These are phyloP conservation scores for Napeogenes sylphis DNA, from an alignment of 2,888 invertebrate genomes.

Conservation along the genomic window DNA sequence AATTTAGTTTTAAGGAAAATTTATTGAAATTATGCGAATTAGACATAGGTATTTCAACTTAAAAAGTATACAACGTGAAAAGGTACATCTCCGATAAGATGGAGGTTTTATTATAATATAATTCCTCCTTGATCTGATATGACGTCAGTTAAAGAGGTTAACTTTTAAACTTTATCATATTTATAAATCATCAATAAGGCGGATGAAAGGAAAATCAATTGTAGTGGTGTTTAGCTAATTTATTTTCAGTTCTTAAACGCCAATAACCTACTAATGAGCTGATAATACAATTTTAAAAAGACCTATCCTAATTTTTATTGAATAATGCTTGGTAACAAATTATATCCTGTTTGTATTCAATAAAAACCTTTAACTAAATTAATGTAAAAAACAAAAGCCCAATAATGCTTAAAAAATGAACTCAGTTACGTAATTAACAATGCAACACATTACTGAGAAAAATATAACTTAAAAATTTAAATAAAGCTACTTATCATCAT, in stretches of 20 bases:
- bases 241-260: constrained; percentile 78
- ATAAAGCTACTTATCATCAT: constrained; percentile 68
- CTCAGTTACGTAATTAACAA: constrained; percentile 36
- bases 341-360: constrained; percentile 73
- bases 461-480: constrained; percentile 70
- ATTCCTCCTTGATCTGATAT: too few species aligned
- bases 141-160: too few species aligned
- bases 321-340: constrained; percentile 78
- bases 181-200: too few species aligned
- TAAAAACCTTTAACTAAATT: constrained; percentile 71
- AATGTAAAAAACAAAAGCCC: constrained; percentile 64
- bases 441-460: constrained; percentile 53
- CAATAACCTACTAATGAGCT: constrained; percentile 77
- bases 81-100: too few species aligned
- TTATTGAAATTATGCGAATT: too few species aligned
- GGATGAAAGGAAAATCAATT: constrained; percentile 41
- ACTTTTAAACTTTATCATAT: too few species aligned
- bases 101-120: too few species aligned
- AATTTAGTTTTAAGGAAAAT: too few species aligned
- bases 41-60: too few species aligned
- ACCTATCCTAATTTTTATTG: constrained; percentile 73
- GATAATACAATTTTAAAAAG: constrained; percentile 77
- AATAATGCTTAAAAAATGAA: constrained; percentile 54
- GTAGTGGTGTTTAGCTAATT: constrained; percentile 72
- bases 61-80: too few species aligned